Evolutionary conservation across 2,113 vertebrate species (phyloP).

Genomic region (Otis tarda): DNA sequence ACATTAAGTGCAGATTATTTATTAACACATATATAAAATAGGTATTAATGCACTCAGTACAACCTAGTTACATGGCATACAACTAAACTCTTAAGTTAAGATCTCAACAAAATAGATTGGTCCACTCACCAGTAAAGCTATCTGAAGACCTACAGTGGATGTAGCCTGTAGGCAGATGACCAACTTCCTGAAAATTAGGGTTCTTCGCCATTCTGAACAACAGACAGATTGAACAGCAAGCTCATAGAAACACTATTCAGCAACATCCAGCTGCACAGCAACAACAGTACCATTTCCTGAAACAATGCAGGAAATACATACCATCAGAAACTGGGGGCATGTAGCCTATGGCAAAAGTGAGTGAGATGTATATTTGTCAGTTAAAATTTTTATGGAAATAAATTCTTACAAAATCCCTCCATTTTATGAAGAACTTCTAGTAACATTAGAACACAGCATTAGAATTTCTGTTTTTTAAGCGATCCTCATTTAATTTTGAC

Average conservation of each 20-base stretch:
- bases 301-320: background rate
- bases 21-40: background rate
- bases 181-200: constrained; percentile 56
- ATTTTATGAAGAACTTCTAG: background rate
- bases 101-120: background rate
- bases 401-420: background rate
- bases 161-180: constrained; percentile 17
- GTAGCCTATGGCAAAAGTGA: rapidly evolving
- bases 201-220: constrained; percentile 60
- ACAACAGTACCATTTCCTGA: constrained; percentile 51
- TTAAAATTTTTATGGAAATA: background rate
- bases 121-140: constrained; percentile 32
- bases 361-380: background rate
- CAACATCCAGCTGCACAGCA: constrained; percentile 27
- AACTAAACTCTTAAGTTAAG: background rate
- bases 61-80: background rate
- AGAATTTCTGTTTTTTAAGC: background rate
- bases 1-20: background rate
- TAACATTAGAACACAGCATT: background rate
- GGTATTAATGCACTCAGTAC: background rate
- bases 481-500: background rate
- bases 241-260: background rate
- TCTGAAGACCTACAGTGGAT: constrained; percentile 28
- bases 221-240: background rate
- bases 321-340: background rate